These are phyloP conservation scores for Eriocheir sinensis DNA, from an alignment of 1,140 invertebrate genomes.

Conservation along the genomic window DNA sequence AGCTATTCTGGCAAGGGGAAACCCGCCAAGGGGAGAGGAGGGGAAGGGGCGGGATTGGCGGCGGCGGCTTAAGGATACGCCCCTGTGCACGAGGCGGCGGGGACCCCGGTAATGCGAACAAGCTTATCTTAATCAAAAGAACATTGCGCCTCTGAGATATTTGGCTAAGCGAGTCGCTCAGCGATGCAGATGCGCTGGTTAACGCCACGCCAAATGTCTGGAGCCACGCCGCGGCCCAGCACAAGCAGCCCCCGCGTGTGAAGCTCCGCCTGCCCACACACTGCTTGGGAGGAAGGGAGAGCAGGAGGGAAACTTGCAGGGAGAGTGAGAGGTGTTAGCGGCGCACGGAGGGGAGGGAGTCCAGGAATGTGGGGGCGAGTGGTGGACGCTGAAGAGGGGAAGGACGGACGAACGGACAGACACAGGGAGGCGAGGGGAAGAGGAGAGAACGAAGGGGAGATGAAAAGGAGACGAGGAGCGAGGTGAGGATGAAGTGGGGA, in stretches of 20 bases:
- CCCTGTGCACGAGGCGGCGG: neutral
- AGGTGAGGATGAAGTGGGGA: neutral
- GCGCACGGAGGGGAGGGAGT: neutral
- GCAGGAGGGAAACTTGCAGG: neutral
- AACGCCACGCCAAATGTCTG: constrained; percentile 53
- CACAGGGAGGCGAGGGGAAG: constrained; percentile 1
- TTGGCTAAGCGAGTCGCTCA: constrained; percentile 42
- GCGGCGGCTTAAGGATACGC: constrained; percentile 43
- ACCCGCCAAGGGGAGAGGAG: neutral
- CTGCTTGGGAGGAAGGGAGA: neutral
- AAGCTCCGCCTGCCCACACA: neutral
- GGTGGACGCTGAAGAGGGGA: neutral
- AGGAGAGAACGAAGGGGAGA: constrained; percentile 42
- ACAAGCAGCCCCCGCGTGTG: neutral
- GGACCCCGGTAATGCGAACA: constrained; percentile 71
- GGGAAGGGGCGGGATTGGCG: neutral
- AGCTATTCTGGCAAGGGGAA: constrained; percentile 33
- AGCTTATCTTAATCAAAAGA: constrained; percentile 76
- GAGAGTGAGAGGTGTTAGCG: neutral
- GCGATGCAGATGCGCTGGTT: neutral
- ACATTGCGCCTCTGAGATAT: constrained; percentile 65
- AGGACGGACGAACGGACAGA: neutral
- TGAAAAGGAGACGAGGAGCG: constrained; percentile 17
- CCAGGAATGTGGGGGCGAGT: constrained; percentile 12
- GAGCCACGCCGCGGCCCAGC: neutral